Evolutionary conservation across 1,140 invertebrate species (phyloP).

Genomic region (Meloidogyne floridensis): DNA sequence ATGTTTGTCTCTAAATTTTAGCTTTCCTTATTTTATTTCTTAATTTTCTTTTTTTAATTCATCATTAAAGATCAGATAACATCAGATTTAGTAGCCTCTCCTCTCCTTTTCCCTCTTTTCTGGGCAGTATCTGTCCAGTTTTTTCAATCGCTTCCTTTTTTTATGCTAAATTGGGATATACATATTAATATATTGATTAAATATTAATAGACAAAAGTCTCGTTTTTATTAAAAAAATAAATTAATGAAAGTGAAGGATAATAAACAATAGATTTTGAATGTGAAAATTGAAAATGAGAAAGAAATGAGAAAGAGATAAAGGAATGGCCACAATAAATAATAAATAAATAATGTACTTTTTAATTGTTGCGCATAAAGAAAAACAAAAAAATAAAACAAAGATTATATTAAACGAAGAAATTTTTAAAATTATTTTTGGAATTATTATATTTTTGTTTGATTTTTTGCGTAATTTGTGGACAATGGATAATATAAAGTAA

Average conservation of each 20-base stretch:
- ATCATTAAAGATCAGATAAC: no score
- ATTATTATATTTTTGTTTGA: neutral
- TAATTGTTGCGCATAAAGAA: neutral
- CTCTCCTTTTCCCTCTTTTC: no score
- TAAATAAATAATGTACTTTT: neutral
- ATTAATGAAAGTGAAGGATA: neutral
- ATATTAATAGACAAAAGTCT: no score
- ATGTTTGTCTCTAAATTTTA: no score
- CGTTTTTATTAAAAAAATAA: neutral
- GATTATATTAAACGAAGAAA: neutral
- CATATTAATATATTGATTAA: no score
- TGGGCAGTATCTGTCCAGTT: no score
- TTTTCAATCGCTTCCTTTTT: no score
- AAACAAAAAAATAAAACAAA: neutral
- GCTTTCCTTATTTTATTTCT: no score
- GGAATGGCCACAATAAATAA: neutral
- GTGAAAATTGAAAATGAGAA: neutral
- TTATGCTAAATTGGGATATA: no score
- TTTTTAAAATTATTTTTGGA: neutral
- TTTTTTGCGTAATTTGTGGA: neutral
- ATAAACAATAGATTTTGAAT: neutral
- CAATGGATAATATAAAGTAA: neutral
- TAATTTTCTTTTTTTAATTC: no score
- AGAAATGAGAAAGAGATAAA: neutral
- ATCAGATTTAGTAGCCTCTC: no score